These are phyloP conservation scores for Diplolepis rosae DNA, from an alignment of 2,888 invertebrate genomes.

Conservation along the genomic window DNA sequence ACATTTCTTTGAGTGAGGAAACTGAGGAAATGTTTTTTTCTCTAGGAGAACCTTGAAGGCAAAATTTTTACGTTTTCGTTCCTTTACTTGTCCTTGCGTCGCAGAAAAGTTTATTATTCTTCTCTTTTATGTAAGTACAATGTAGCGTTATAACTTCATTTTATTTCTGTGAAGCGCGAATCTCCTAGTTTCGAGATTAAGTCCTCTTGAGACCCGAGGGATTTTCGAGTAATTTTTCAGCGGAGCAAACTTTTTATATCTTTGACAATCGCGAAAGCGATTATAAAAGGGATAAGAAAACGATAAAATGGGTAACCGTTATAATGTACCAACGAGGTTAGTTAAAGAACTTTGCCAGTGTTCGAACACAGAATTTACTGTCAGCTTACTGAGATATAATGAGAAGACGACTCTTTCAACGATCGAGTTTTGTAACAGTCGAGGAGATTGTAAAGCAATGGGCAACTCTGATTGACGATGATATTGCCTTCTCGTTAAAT, in stretches of 20 bases:
- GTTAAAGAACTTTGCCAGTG: slow-evolving; percentile 19
- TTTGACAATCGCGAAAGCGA: slow-evolving; percentile 7
- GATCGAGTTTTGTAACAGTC: slow-evolving; percentile 27
- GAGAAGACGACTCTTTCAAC: slow-evolving; percentile 28
- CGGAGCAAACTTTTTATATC: slow-evolving; percentile 1
- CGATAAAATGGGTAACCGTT: background rate
- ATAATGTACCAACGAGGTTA: slow-evolving; percentile 19
- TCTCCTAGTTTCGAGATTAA: slow-evolving; percentile 21
- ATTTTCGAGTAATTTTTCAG: slow-evolving; percentile 21
- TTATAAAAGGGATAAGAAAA: slow-evolving; percentile 6
- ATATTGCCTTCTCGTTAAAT: slow-evolving; percentile 26
- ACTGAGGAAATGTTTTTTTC: background rate
- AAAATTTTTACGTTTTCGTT: background rate
- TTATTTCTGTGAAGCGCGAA: slow-evolving; percentile 22
- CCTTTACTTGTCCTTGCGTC: slow-evolving; percentile 2
- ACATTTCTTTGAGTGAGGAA: background rate
- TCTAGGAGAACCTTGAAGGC: slow-evolving; percentile 1
- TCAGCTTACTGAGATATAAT: slow-evolving; percentile 27
- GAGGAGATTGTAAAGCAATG: slow-evolving; percentile 16
- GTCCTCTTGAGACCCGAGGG: background rate
- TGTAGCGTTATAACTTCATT: slow-evolving; percentile 28
- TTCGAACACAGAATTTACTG: slow-evolving; percentile 25
- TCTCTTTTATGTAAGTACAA: slow-evolving; percentile 19
- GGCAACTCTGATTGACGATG: slow-evolving; percentile 10
- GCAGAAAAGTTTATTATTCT: slow-evolving; percentile 22